Conservation (phyloP, 2,797 vertebrate species). For the Buphagus erythrorhynchus region DNA sequence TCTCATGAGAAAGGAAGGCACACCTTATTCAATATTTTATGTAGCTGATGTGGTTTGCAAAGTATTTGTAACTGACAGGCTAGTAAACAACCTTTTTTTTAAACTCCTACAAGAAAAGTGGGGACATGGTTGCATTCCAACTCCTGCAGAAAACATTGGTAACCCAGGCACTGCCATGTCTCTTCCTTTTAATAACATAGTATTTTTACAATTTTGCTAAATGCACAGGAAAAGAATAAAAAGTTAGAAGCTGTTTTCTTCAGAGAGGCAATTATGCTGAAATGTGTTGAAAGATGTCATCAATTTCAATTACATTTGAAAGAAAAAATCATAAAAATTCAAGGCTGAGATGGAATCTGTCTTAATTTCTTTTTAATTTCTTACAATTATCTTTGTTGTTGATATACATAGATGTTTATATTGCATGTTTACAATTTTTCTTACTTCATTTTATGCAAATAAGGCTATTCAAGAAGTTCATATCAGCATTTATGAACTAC, state of each 20-base stretch:
- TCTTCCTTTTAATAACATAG: background rate
- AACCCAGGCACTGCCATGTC: background rate
- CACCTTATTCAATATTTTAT: constrained; percentile 18
- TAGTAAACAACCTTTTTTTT: background rate
- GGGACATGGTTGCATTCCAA: background rate
- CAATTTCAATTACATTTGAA: background rate
- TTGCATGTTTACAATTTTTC: background rate
- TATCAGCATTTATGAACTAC: background rate
- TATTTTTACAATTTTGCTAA: background rate
- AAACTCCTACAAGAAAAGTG: background rate
- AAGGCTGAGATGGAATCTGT: background rate
- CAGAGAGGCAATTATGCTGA: background rate
- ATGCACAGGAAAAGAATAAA: background rate
- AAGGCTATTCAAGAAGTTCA: background rate
- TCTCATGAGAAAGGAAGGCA: background rate
- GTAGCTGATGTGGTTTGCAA: background rate
- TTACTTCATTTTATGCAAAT: background rate
- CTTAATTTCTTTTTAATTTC: background rate
- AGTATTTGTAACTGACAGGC: background rate
- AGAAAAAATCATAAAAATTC: background rate
- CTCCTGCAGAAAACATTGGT: background rate
- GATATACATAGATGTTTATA: background rate
- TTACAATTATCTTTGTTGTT: background rate
- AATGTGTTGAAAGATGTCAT: background rate
- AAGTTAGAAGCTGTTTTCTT: background rate